phyloP scores from a whole-genome alignment of 2,113 vertebrate genomes.

The Gambusia affinis region DNA sequence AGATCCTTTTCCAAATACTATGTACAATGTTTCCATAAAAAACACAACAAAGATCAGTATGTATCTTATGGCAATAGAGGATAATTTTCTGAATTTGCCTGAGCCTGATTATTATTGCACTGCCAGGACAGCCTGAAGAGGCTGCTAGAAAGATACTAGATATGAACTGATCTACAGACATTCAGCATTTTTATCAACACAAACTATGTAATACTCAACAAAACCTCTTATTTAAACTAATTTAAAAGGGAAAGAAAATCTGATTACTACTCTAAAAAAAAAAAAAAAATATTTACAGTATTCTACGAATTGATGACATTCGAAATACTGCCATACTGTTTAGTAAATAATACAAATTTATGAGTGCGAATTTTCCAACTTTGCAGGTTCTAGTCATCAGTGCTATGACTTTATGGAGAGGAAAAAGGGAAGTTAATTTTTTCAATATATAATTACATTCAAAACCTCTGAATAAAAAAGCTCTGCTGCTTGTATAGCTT shows the following conservation, averaged over 20 bases:
- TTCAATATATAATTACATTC: slow-evolving; percentile 6
- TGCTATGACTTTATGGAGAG: slow-evolving; percentile 63
- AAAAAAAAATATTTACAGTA: slow-evolving; percentile 43
- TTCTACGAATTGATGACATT: slow-evolving; percentile 49
- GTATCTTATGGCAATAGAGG: slow-evolving; percentile 36
- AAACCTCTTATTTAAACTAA: slow-evolving; percentile 44
- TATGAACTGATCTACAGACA: slow-evolving; percentile 38
- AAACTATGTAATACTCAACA: slow-evolving; percentile 66
- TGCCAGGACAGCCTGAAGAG: slow-evolving; percentile 35
- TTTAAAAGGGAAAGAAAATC: slow-evolving; percentile 35
- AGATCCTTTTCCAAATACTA: slow-evolving; percentile 40
- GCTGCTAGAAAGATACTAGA: slow-evolving; percentile 22
- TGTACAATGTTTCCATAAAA: slow-evolving; percentile 52
- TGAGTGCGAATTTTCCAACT: slow-evolving; percentile 42
- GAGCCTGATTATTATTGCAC: slow-evolving; percentile 64
- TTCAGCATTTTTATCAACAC: slow-evolving; percentile 21
- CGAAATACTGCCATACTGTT: slow-evolving; percentile 81
- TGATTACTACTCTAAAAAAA: slow-evolving; percentile 25
- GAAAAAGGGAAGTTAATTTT: slow-evolving; percentile 29
- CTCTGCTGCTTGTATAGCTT: slow-evolving; percentile 62
- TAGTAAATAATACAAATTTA: slow-evolving; percentile 70
- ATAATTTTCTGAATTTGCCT: slow-evolving; percentile 30
- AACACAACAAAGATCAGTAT: slow-evolving; percentile 4
- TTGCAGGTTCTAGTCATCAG: slow-evolving; percentile 70
- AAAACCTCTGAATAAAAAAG: slow-evolving; percentile 28